Conservation (phyloP, 1,140 invertebrate genomes). For the Lepidurus packardi region DNA sequence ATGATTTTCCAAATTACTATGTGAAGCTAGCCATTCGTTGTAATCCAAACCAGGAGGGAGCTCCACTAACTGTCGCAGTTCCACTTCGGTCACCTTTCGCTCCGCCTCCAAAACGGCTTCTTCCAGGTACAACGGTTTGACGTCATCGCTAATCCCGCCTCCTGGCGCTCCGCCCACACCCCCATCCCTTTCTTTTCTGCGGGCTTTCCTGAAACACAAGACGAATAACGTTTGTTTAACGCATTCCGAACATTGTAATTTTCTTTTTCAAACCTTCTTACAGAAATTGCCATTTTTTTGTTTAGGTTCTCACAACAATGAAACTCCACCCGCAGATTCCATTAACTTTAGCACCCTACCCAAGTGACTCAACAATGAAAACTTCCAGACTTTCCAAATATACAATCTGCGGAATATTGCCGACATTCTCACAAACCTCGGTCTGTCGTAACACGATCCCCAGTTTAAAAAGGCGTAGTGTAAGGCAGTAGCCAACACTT, state of each 20-base stretch:
- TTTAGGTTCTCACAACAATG: not conserved
- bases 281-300: not conserved
- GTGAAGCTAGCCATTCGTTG: conserved; percentile 97
- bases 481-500: not conserved
- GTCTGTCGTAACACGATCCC: not conserved
- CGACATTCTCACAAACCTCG: not conserved
- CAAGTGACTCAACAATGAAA: not conserved
- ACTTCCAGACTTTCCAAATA: not conserved
- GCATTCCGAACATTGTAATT: not conserved
- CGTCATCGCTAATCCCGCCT: conserved; percentile 6
- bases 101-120: conserved; percentile 54
- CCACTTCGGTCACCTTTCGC: conserved; percentile 83
- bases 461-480: not conserved
- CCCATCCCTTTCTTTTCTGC: conserved; percentile 89
- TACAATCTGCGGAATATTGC: not conserved
- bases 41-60: conserved; percentile 88
- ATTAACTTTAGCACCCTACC: too few relatives aligned
- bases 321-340: too few relatives aligned
- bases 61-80: conserved; percentile 85
- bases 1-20: conserved; percentile 64
- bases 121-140: not conserved
- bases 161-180: conserved; percentile 27
- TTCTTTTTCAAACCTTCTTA: not conserved
- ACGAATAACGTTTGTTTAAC: not conserved
- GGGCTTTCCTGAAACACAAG: conserved; percentile 74